Evolutionary conservation across 1,140 invertebrate species (phyloP).

Genomic region (Drosophila nasuta): DNA sequence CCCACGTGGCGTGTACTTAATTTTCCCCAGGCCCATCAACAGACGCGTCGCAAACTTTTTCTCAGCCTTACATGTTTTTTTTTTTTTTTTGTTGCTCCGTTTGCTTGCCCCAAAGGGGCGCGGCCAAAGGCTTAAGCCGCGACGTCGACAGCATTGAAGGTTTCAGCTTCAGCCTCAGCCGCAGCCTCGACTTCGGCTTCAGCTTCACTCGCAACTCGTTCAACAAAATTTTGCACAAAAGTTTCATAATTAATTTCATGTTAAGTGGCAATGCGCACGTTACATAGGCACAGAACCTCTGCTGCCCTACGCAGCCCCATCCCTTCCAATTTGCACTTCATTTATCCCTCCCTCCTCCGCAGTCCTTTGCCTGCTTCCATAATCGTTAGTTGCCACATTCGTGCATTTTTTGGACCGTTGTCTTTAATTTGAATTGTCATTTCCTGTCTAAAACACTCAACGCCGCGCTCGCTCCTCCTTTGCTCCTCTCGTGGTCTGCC

Average conservation of each 20-base stretch:
- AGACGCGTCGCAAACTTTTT: conserved; percentile 66
- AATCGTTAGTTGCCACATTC: conserved; percentile 10
- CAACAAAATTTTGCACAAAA: conserved; percentile 82
- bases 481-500: conserved; percentile 54
- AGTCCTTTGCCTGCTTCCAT: background rate
- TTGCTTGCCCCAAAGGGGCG: conserved; percentile 33
- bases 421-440: conserved; percentile 83
- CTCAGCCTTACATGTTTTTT: conserved; percentile 8
- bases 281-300: conserved; percentile 24
- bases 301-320: background rate
- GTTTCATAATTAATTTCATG: conserved; percentile 84
- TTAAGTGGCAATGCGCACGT: conserved; percentile 79
- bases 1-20: conserved; percentile 80
- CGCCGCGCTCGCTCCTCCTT: conserved; percentile 18
- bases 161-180: background rate
- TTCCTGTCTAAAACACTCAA: conserved; percentile 73
- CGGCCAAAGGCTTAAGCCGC: conserved; percentile 34
- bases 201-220: conserved; percentile 76
- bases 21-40: conserved; percentile 69
- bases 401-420: conserved; percentile 46
- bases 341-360: conserved; percentile 1
- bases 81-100: background rate
- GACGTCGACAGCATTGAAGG: conserved; percentile 54
- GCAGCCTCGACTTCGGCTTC: conserved; percentile 20
- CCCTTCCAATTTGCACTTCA: conserved; percentile 6